phyloP scores from a whole-genome alignment of 2,888 invertebrate species.

The Thymelicus acteon region DNA sequence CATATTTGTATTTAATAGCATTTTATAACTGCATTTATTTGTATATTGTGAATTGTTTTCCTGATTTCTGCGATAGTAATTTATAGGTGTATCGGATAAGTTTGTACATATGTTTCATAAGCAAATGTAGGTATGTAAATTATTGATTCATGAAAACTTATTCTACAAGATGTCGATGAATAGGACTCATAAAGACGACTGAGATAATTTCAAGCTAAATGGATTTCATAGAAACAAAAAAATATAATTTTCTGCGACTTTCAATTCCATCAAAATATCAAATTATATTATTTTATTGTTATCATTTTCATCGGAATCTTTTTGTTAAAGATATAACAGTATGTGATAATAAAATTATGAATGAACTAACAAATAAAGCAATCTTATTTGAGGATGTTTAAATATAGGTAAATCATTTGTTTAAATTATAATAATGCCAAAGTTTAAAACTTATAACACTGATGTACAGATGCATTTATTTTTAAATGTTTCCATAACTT shows the following conservation, averaged over 20 bases:
- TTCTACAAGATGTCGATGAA: not conserved
- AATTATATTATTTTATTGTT: not conserved
- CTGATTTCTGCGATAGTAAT: slow-evolving; percentile 80
- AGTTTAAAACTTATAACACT: slow-evolving; percentile 72
- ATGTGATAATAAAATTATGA: not conserved
- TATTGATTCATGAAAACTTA: not conserved
- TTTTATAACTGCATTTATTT: slow-evolving; percentile 65
- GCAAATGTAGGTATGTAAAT: not conserved
- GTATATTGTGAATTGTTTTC: slow-evolving; percentile 70
- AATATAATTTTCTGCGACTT: not conserved
- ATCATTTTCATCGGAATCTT: not conserved
- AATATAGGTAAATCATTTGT: slow-evolving; percentile 49
- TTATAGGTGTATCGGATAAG: slow-evolving; percentile 59
- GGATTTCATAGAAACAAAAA: not conserved
- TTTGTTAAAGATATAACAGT: not conserved
- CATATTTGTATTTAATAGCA: slow-evolving; percentile 70
- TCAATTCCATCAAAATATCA: not conserved
- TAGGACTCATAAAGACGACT: not conserved
- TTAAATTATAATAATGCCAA: slow-evolving; percentile 79
- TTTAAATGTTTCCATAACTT: slow-evolving; percentile 60
- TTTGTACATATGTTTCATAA: slow-evolving; percentile 60
- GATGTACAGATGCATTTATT: slow-evolving; percentile 78
- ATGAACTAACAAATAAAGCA: slow-evolving; percentile 1
- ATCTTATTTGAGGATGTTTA: slow-evolving; percentile 48
- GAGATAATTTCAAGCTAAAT: not conserved